Percentiles rank a stretch among this genome's conserved stretches.
These are phyloP conservation scores for Menura novaehollandiae DNA, from an alignment of 2,113 vertebrate genomes.

Conservation along the genomic window DNA sequence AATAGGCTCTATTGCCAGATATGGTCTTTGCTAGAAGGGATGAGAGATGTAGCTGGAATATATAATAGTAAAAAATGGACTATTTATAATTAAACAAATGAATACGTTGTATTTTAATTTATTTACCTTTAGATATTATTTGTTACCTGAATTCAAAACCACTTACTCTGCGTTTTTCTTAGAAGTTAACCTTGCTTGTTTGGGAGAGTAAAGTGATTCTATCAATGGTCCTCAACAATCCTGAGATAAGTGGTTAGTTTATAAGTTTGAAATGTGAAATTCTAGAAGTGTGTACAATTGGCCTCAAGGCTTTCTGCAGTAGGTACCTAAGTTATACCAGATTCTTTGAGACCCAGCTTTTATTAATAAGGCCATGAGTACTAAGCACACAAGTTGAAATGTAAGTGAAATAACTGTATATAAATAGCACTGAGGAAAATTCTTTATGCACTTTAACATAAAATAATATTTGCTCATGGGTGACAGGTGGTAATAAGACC, in stretches of 20 bases:
- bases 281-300: background rate
- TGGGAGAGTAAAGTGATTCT: background rate
- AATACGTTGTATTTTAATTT: slow-evolving; percentile 73
- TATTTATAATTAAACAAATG: slow-evolving; percentile 71
- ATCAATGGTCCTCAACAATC: background rate
- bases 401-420: background rate
- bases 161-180: background rate
- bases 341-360: background rate
- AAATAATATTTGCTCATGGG: background rate
- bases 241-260: background rate
- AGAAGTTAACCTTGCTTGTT: background rate
- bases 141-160: slow-evolving; percentile 25
- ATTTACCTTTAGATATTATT: slow-evolving; percentile 56
- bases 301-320: background rate
- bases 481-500: background rate
- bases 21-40: slow-evolving; percentile 7
- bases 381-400: background rate
- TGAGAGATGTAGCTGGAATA: slow-evolving; percentile 26
- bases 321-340: background rate
- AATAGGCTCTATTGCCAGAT: background rate
- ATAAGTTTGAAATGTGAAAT: background rate
- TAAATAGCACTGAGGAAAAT: background rate
- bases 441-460: slow-evolving; percentile 22
- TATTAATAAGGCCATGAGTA: background rate
- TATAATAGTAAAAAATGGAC: slow-evolving; percentile 54